Percentiles rank a stretch among this genome's conserved stretches.
phyloP scores from a whole-genome alignment of 2,113 vertebrate species.

The Merops nubicus region DNA sequence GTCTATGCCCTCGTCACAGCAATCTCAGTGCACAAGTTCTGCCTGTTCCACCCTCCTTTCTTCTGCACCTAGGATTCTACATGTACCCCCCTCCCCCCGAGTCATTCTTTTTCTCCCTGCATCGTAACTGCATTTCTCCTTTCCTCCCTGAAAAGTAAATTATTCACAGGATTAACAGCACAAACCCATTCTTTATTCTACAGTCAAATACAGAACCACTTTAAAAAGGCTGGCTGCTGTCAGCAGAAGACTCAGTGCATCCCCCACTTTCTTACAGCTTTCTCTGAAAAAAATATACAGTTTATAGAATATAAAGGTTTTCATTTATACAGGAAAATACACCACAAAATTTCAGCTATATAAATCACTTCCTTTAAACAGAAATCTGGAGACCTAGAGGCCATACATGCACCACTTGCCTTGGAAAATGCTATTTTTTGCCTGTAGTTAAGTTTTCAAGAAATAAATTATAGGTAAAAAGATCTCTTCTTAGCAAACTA shows the following conservation, averaged over 20 bases:
- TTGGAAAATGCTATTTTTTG: background rate
- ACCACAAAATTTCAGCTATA: background rate
- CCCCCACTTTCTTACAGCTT: background rate
- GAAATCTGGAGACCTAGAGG: background rate
- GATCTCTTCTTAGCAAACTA: background rate
- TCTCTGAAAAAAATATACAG: background rate
- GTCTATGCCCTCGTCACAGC: background rate
- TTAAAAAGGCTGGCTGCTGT: background rate
- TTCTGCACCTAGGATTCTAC: background rate
- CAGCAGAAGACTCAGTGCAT: background rate
- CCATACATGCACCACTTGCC: background rate
- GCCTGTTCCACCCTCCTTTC: background rate
- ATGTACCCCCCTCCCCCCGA: background rate
- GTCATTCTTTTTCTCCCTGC: background rate
- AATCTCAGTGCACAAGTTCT: background rate
- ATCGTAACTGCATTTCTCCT: background rate
- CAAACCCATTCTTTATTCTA: slow-evolving; percentile 22
- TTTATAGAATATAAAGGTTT: background rate
- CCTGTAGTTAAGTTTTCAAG: background rate
- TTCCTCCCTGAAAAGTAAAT: background rate
- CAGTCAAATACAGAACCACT: background rate
- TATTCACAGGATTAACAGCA: slow-evolving; percentile 47
- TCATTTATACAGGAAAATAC: background rate
- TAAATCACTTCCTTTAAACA: background rate
- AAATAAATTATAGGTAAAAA: background rate